phyloP scores from a whole-genome alignment of 53 echinoderm and acorn worm genomes.

The Holothuria leucospilota region DNA sequence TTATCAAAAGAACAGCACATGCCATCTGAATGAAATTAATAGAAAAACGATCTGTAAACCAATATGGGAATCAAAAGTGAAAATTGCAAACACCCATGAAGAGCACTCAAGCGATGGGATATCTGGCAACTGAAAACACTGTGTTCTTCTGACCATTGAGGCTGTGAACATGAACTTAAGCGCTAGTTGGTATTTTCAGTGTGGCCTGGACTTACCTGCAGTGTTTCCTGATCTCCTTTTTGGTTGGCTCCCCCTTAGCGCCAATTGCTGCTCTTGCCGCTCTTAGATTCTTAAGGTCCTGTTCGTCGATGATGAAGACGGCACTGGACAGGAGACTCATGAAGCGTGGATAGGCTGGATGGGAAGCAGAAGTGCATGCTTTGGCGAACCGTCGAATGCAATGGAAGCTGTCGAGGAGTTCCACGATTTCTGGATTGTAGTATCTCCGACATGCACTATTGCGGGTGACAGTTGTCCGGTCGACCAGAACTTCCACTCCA shows the following conservation, averaged over 20 bases:
- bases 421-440: slow-evolving; percentile 4
- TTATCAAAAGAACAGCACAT: too few species aligned
- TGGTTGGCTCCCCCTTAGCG: slow-evolving; percentile 15
- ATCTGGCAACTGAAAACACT: background rate
- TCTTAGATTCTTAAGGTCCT: slow-evolving; percentile 1
- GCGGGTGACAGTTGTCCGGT: background rate
- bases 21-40: too few species aligned
- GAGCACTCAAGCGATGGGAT: background rate
- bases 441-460: slow-evolving; percentile 23
- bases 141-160: background rate
- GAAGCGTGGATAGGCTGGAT: slow-evolving; percentile 41
- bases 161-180: slow-evolving; percentile 4
- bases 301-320: slow-evolving; percentile 29
- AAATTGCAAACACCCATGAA: too few species aligned
- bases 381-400: background rate
- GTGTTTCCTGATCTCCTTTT: slow-evolving; percentile 34
- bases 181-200: background rate
- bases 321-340: slow-evolving; percentile 34
- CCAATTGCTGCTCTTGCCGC: background rate
- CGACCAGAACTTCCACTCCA: slow-evolving; percentile 11
- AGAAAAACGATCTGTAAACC: too few species aligned
- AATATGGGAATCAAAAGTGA: too few species aligned
- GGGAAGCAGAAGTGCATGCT: slow-evolving; percentile 33
- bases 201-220: slow-evolving; percentile 22
- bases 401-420: background rate